These are phyloP conservation scores for Scolopax rusticola DNA, from an alignment of 2,797 vertebrate species.

Conservation along the genomic window DNA sequence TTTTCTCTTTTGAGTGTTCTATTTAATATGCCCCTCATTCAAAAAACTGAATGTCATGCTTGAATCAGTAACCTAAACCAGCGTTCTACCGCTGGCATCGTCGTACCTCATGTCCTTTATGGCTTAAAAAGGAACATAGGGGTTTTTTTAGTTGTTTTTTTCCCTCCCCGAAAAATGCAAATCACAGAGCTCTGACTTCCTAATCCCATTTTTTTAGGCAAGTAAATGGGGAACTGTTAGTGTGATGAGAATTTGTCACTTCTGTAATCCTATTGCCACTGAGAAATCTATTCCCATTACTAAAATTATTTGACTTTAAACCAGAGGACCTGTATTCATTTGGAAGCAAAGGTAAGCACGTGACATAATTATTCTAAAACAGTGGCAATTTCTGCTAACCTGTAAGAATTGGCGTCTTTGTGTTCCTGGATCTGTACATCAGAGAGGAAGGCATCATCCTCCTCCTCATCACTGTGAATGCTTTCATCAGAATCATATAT, in stretches of 20 bases:
- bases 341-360: background rate
- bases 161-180: background rate
- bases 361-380: background rate
- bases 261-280: background rate
- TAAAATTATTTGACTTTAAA: background rate
- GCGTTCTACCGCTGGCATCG: background rate
- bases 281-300: background rate
- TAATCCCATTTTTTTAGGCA: background rate
- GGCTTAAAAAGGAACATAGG: background rate
- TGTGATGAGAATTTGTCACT: background rate
- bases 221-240: background rate
- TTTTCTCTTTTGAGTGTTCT: background rate
- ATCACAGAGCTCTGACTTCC: background rate
- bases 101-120: background rate
- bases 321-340: background rate
- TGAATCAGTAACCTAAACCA: background rate
- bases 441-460: slow-evolving; percentile 93
- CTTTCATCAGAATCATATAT: slow-evolving; percentile 98
- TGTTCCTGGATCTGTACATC: slow-evolving; percentile 95
- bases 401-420: slow-evolving; percentile 94
- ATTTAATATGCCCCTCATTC: background rate
- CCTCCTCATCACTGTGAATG: slow-evolving; percentile 91
- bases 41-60: background rate
- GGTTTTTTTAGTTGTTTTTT: background rate
- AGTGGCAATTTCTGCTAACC: slow-evolving; percentile 76